These are phyloP conservation scores for Achroia grisella DNA, from an alignment of 1,140 invertebrate genomes.

Conservation along the genomic window DNA sequence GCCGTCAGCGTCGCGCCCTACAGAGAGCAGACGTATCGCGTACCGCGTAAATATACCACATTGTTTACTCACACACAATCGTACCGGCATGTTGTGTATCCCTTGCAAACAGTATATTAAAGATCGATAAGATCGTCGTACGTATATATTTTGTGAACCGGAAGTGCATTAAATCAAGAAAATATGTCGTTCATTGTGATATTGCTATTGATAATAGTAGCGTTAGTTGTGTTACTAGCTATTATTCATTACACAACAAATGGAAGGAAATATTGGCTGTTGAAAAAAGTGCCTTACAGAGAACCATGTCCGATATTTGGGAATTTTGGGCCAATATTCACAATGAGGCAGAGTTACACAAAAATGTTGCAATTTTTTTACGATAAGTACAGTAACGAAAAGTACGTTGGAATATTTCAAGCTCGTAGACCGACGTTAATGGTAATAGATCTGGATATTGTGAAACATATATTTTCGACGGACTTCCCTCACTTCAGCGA, in stretches of 20 bases:
- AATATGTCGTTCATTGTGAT: conserved; percentile 50
- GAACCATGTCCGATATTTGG: conserved; percentile 64
- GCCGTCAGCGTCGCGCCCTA: conserved; percentile 14
- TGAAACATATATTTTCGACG: conserved; percentile 64
- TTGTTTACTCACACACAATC: conserved; percentile 47
- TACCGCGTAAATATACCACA: conserved; percentile 19
- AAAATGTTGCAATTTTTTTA: conserved; percentile 56
- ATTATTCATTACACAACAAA: conserved; percentile 50
- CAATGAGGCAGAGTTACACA: conserved; percentile 48
- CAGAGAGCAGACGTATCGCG: conserved; percentile 10
- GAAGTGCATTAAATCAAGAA: background rate
- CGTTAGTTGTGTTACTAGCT: conserved; percentile 36
- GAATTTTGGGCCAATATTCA: conserved; percentile 58
- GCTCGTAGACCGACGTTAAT: conserved; percentile 60
- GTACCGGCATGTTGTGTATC: conserved; percentile 17
- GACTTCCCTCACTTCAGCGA: conserved; percentile 67
- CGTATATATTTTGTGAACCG: background rate
- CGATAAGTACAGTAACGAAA: conserved; percentile 40
- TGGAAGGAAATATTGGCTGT: conserved; percentile 57
- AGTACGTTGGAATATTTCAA: conserved; percentile 62
- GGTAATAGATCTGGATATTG: conserved; percentile 62
- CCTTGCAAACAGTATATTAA: background rate
- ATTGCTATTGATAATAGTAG: conserved; percentile 37
- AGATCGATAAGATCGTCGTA: background rate
- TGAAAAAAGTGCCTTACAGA: conserved; percentile 50